phyloP scores from a whole-genome alignment of 2,888 invertebrate genomes.

The Tridacna crocea region DNA sequence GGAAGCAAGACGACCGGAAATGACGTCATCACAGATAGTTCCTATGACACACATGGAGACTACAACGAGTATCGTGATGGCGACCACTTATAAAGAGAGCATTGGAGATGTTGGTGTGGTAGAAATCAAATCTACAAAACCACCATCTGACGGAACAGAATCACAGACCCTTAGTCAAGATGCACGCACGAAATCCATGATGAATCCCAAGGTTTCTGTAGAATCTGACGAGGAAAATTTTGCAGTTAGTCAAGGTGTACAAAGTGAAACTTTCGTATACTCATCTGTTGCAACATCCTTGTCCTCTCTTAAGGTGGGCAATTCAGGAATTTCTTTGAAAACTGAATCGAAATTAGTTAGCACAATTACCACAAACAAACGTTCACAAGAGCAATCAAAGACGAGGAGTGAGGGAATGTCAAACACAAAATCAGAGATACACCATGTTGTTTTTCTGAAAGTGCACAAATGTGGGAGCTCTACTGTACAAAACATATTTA shows the following conservation, averaged over 20 bases:
- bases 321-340: too few species aligned
- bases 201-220: neutral
- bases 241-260: too few species aligned
- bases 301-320: too few species aligned
- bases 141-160: neutral
- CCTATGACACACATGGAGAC: neutral
- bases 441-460: slow-evolving; percentile 64
- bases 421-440: slow-evolving; percentile 26
- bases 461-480: slow-evolving; percentile 68
- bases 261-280: too few species aligned
- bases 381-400: neutral
- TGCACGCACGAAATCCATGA: neutral
- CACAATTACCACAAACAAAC: neutral
- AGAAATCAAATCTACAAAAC: neutral
- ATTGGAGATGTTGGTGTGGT: neutral
- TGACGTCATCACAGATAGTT: neutral
- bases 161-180: neutral
- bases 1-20: neutral
- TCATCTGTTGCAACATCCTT: too few species aligned
- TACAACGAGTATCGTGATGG: neutral
- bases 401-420: too few species aligned
- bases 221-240: neutral
- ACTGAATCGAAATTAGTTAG: too few species aligned
- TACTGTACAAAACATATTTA: slow-evolving; percentile 62
- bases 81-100: neutral